Percentiles rank a stretch among this genome's conserved stretches.
phyloP scores from a whole-genome alignment of 2,113 vertebrate species.

The Cebidichthys violaceus region DNA sequence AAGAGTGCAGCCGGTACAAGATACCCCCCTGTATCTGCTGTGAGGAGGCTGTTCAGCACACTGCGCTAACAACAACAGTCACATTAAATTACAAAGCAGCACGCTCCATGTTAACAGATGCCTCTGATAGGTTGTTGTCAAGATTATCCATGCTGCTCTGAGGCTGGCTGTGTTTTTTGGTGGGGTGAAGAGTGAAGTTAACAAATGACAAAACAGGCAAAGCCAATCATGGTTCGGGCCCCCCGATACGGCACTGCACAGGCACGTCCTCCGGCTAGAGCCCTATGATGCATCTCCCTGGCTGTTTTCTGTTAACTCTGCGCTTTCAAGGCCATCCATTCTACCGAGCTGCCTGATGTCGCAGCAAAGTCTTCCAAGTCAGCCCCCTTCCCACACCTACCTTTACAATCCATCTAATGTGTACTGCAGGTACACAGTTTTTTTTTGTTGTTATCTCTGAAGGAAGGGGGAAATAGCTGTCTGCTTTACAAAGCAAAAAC shows the following conservation, averaged over 20 bases:
- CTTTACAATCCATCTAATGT: constrained; percentile 51
- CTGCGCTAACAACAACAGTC: constrained; percentile 49
- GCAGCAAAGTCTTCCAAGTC: constrained; percentile 69
- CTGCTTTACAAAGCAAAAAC: constrained; percentile 38
- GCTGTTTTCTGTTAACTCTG: constrained; percentile 81
- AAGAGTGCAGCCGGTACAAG: not conserved
- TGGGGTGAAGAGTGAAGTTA: constrained; percentile 61
- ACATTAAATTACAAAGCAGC: constrained; percentile 60
- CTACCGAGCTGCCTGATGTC: constrained; percentile 64
- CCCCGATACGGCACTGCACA: constrained; percentile 57
- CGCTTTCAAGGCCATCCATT: constrained; percentile 81
- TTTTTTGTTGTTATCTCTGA: constrained; percentile 11
- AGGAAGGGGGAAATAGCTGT: constrained; percentile 33
- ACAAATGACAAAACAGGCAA: constrained; percentile 75
- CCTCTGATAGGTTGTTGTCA: constrained; percentile 62
- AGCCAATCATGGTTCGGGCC: constrained; percentile 73
- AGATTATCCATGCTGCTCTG: constrained; percentile 55
- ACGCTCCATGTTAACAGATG: constrained; percentile 55
- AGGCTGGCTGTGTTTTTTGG: constrained; percentile 43
- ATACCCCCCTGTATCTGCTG: constrained; percentile 8
- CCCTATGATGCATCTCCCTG: constrained; percentile 77
- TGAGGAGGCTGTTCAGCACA: constrained; percentile 29
- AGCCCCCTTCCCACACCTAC: constrained; percentile 45
- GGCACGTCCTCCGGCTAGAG: constrained; percentile 67
- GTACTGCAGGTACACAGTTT: constrained; percentile 39